Evolutionary conservation across 2,797 vertebrate species (phyloP).

Genomic region (Lateolabrax maculatus): DNA sequence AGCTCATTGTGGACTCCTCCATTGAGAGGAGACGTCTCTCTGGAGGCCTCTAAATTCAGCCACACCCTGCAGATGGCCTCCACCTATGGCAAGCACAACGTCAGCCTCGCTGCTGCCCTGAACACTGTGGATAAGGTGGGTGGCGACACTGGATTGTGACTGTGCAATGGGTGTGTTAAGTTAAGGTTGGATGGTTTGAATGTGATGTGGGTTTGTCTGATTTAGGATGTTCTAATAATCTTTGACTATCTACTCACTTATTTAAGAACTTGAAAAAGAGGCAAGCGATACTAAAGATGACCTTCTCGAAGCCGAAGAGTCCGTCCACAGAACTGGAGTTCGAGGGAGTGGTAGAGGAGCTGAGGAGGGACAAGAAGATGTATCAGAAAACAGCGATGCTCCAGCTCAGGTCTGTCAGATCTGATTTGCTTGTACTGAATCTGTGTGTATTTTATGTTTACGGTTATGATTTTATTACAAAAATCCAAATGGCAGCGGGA

Average conservation of each 20-base stretch:
- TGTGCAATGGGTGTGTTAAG: neutral
- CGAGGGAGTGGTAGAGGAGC: conserved; percentile 87
- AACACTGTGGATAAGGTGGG: conserved; percentile 84
- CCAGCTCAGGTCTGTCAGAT: conserved; percentile 83
- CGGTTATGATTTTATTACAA: neutral
- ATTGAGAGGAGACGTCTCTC: conserved; percentile 83
- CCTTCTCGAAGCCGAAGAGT: conserved; percentile 73
- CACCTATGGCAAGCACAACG: conserved; percentile 82
- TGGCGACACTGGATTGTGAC: conserved; percentile 44
- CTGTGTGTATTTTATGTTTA: neutral
- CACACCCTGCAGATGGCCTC: conserved; percentile 85
- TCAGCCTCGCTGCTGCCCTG: conserved; percentile 85
- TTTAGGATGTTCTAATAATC: neutral
- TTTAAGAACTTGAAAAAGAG: conserved; percentile 84
- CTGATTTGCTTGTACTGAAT: neutral
- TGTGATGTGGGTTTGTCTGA: too few species aligned
- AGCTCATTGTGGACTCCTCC: conserved; percentile 86
- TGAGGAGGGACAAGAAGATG: conserved; percentile 82
- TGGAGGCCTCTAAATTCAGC: conserved; percentile 80
- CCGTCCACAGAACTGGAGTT: conserved; percentile 80
- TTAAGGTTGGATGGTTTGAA: too few species aligned
- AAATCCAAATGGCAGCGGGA: neutral
- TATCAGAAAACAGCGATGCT: conserved; percentile 88
- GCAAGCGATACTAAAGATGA: conserved; percentile 75
- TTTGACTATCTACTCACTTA: neutral